Base-by-base conservation (phyloP, 2,797 vertebrate genomes). In the Scarus forsteni region DNA sequence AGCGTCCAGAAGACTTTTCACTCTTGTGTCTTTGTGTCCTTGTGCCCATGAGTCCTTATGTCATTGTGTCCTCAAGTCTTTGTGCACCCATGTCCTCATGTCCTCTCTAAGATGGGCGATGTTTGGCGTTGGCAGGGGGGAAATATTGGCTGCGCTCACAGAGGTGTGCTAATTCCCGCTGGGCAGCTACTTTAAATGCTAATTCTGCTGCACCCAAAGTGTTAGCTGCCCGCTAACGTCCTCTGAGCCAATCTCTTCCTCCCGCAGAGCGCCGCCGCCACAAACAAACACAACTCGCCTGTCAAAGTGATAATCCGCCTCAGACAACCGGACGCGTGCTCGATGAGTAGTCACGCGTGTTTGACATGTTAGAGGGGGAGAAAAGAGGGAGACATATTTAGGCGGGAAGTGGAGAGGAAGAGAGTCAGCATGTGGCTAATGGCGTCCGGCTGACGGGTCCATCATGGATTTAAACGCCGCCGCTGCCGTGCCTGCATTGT, bases 101-200 rank as follows among this genome's bases (percentile, higher is more conserved):
- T 43, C 40, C 10, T 10, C 18, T 27, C 49, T 16, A 13, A 13
- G 44, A 6, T 15, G 43, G 43, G 15, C 18, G 48, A 13, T 16
- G 15, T 16, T 48, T 48, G 45, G 77, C 76, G 83, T 68, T 88
- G 81, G 89, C 80, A n/a, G n/a, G 8, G 90, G 90, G 82, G n/a
- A 50, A 81, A 88, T 85, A 84, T 79, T 88, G 92, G 72, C 88
- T 88, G 88, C 80, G 86, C 80, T 77, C 88, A 77, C 83, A 80
- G 75, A 92, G 92, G 90, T 92, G 85, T 82, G 81, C 82, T 89
- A 81, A 89, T 76, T 86, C 89, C 86, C 80, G 87, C 71, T 81
- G 87, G 86, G 90, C 71, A 79, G 81, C 77, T 92, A 90, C 88
- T 93, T 92, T 93, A 92, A 91, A 94, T 93, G 92, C 90, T 92